Percentiles rank a stretch among this genome's conserved stretches.
Evolutionary conservation across 2,113 vertebrate genomes (phyloP).

Genomic region (Porphyrio hochstetteri): DNA sequence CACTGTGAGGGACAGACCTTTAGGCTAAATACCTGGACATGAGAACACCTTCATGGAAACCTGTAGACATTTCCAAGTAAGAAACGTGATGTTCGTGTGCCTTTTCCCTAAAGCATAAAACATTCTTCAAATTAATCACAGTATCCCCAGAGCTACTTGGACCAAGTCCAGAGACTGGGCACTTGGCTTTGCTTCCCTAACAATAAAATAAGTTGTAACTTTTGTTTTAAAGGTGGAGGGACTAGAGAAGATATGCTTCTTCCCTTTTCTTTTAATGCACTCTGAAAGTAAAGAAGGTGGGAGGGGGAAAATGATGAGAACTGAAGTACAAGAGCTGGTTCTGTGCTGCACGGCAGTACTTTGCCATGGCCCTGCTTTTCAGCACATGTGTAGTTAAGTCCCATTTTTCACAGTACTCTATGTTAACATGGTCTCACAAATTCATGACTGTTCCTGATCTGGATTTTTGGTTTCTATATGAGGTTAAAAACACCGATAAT

Average conservation of each 20-base stretch:
- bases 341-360: not conserved
- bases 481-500: not conserved
- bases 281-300: not conserved
- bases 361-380: not conserved
- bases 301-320: not conserved
- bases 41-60: not conserved
- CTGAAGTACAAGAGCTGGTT: not conserved
- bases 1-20: not conserved
- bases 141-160: not conserved
- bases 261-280: not conserved
- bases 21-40: not conserved
- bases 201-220: not conserved
- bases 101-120: not conserved
- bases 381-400: not conserved
- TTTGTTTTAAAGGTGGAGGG: not conserved
- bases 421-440: not conserved
- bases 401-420: not conserved
- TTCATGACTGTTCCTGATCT: not conserved
- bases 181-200: not conserved
- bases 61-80: not conserved
- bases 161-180: not conserved
- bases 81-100: not conserved
- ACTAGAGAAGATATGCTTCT: not conserved
- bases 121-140: not conserved
- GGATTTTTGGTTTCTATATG: not conserved